Conservation (phyloP, 2,113 vertebrate species). For the Erinaceus europaeus region DNA sequence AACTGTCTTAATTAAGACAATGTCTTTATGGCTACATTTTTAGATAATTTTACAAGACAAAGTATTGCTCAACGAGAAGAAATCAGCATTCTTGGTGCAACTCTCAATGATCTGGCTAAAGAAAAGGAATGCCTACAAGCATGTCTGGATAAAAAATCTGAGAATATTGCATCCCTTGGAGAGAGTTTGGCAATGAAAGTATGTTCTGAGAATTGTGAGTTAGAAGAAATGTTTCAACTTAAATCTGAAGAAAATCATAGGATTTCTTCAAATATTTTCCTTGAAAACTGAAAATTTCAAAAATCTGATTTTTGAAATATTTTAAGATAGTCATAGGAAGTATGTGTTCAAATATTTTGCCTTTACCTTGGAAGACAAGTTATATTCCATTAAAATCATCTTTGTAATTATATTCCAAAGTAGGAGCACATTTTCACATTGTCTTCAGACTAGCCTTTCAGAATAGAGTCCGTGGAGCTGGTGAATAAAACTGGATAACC, state of each 20-base stretch:
- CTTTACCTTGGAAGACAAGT: neutral
- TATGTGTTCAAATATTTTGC: conserved; percentile 1
- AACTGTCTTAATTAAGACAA: conserved; percentile 58
- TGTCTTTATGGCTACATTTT: conserved; percentile 62
- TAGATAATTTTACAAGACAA: conserved; percentile 84
- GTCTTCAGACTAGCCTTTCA: neutral
- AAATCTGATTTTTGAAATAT: conserved; percentile 49
- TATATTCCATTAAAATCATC: conserved; percentile 15
- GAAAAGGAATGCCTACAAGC: conserved; percentile 83
- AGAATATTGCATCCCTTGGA: conserved; percentile 80
- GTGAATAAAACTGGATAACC: conserved; percentile 28
- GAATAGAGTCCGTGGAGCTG: neutral
- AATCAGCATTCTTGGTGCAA: conserved; percentile 78
- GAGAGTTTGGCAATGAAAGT: conserved; percentile 80
- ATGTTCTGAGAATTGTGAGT: conserved; percentile 60
- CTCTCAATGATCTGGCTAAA: conserved; percentile 77
- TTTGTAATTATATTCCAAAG: conserved; percentile 12
- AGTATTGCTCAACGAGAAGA: conserved; percentile 79
- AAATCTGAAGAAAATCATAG: conserved; percentile 54
- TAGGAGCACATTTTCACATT: neutral
- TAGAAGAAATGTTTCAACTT: conserved; percentile 49
- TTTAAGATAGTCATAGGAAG: conserved; percentile 29
- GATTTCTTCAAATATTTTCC: conserved; percentile 44
- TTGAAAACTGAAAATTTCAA: conserved; percentile 49
- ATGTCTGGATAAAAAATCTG: conserved; percentile 81